Evolutionary conservation across 2,113 vertebrate species (phyloP).

Genomic region (Pao palembangensis): DNA sequence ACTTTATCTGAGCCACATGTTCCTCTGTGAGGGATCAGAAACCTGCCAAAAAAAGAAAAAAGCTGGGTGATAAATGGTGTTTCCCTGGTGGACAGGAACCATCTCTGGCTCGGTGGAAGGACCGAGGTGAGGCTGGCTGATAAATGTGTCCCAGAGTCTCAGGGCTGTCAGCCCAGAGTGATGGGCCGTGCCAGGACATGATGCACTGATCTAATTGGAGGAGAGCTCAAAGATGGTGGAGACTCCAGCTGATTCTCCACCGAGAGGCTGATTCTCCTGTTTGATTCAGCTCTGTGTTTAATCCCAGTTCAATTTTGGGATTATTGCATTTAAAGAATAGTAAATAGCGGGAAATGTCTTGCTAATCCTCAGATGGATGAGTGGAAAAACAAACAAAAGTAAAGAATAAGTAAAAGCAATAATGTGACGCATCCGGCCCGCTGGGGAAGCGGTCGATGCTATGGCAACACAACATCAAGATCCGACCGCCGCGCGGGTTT

Average conservation of each 20-base stretch:
- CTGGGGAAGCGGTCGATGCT: conserved; percentile 33
- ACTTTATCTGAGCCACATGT: conserved; percentile 38
- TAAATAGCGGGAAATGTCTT: too few relatives aligned
- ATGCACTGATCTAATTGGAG: conserved; percentile 61
- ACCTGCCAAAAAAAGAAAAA: conserved; percentile 11
- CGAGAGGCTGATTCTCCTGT: too few relatives aligned
- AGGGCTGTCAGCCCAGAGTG: conserved; percentile 60
- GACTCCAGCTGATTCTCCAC: conserved; percentile 41
- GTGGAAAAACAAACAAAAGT: neutral
- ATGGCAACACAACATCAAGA: conserved; percentile 27
- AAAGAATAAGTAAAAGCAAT: conserved; percentile 4
- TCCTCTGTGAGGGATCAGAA: conserved; percentile 36
- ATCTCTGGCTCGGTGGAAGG: conserved; percentile 19
- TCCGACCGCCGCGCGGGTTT: conserved; percentile 39
- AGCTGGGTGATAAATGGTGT: conserved; percentile 32
- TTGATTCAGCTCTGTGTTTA: too few relatives aligned
- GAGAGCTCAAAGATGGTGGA: conserved; percentile 52
- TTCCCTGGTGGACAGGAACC: conserved; percentile 36
- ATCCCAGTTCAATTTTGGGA: too few relatives aligned
- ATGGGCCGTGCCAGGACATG: conserved; percentile 57
- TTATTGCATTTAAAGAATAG: too few relatives aligned
- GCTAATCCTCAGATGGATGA: neutral
- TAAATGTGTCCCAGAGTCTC: conserved; percentile 59
- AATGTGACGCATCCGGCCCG: neutral
- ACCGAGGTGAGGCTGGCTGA: conserved; percentile 20